Percentiles rank a stretch among this genome's conserved stretches.
Conservation (phyloP, 2,797 vertebrate species). For the Peromyscus eremicus region DNA sequence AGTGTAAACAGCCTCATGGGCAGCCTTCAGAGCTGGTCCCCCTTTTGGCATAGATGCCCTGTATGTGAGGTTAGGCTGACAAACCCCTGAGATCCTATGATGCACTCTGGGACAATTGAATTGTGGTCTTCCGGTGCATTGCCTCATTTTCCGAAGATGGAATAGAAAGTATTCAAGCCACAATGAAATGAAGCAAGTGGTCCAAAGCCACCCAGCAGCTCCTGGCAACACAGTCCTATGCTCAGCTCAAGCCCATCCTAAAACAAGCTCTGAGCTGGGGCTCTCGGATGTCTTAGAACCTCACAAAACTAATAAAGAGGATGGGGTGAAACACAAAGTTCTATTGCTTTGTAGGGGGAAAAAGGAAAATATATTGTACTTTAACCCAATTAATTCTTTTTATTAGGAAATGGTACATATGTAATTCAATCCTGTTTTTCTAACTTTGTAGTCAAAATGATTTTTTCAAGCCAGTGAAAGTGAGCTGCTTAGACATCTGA, state of each 20-base stretch:
- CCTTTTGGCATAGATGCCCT: neutral
- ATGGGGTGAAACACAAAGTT: conserved; percentile 67
- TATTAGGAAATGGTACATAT: conserved; percentile 75
- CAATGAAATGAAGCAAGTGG: conserved; percentile 19
- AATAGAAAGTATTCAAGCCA: conserved; percentile 30
- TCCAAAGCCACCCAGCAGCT: conserved; percentile 28
- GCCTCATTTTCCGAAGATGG: conserved; percentile 44
- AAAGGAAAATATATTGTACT: conserved; percentile 79
- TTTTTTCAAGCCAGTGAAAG: conserved; percentile 68
- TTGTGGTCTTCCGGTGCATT: neutral
- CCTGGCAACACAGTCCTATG: neutral
- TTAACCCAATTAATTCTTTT: conserved; percentile 82
- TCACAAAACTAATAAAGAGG: conserved; percentile 65
- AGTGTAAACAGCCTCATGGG: neutral
- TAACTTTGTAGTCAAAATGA: conserved; percentile 74
- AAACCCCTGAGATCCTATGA: neutral
- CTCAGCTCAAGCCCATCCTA: neutral
- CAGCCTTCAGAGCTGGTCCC: neutral
- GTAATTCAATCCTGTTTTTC: conserved; percentile 77
- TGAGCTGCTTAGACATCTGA: conserved; percentile 73
- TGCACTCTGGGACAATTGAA: neutral
- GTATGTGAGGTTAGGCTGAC: neutral
- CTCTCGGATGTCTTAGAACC: conserved; percentile 55
- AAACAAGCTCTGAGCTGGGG: conserved; percentile 50
- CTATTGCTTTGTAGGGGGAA: conserved; percentile 52